Evolutionary conservation across 1,140 invertebrate genomes (phyloP).

Genomic region (Caenorhabditis inopinata): DNA sequence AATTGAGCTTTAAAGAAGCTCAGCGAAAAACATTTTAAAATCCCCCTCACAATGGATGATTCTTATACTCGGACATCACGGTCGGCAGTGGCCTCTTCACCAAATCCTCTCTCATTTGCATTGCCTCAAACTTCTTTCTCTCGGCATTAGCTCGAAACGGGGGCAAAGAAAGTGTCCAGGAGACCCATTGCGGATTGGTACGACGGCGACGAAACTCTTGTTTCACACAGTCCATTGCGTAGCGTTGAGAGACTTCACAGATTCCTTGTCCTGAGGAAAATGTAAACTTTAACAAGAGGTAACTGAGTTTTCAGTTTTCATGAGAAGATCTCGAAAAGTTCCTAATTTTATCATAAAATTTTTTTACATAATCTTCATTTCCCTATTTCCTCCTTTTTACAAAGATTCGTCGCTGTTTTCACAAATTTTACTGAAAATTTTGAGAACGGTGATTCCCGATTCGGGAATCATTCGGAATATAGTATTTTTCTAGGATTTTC

Average conservation of each 20-base stretch:
- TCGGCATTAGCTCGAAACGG: constrained; percentile 42
- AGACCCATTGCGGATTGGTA: constrained; percentile 48
- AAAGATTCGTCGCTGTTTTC: too few relatives aligned
- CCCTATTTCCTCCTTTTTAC: too few relatives aligned
- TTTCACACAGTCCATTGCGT: constrained; percentile 48
- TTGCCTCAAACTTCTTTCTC: constrained; percentile 50
- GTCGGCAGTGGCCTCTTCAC: constrained; percentile 53
- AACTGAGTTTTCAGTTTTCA: too few relatives aligned
- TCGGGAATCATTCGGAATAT: too few relatives aligned
- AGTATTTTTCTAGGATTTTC: background rate
- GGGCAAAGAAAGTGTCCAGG: constrained; percentile 35
- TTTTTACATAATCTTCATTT: too few relatives aligned
- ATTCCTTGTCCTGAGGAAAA: constrained; percentile 52
- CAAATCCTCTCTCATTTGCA: constrained; percentile 51
- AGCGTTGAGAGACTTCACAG: constrained; percentile 53
- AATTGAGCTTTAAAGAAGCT: too few relatives aligned
- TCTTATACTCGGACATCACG: constrained; percentile 75
- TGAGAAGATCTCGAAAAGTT: background rate
- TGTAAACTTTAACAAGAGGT: background rate
- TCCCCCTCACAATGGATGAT: constrained; percentile 79
- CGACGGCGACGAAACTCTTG: constrained; percentile 51
- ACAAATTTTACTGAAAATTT: background rate
- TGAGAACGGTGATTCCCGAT: background rate
- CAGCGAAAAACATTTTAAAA: too few relatives aligned
- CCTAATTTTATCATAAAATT: too few relatives aligned